Conservation (phyloP, 2,797 vertebrate species). For the Myripristis murdjan region DNA sequence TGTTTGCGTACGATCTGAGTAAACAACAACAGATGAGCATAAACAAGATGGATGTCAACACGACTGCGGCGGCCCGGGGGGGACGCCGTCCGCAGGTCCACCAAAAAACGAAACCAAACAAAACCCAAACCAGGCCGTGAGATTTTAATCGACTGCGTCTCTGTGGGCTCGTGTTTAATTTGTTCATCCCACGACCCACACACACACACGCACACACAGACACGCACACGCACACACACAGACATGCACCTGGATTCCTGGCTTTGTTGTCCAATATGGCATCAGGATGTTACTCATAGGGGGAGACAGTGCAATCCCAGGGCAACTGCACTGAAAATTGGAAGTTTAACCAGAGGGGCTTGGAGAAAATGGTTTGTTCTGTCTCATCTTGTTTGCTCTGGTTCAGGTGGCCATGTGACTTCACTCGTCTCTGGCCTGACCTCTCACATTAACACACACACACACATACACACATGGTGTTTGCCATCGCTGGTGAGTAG, state of each 20-base stretch:
- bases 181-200: constrained; percentile 45
- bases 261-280: constrained; percentile 66
- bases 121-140: constrained; percentile 26
- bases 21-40: constrained; percentile 67
- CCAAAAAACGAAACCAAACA: constrained; percentile 29
- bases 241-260: too few species aligned
- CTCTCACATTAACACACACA: constrained; percentile 68
- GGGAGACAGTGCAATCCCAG: constrained; percentile 71
- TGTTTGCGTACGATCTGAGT: constrained; percentile 52
- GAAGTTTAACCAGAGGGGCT: constrained; percentile 69
- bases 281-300: constrained; percentile 69
- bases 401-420: constrained; percentile 48
- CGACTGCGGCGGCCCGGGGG: constrained; percentile 24
- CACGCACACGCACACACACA: too few species aligned
- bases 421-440: constrained; percentile 71
- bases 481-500: constrained; percentile 26
- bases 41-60: constrained; percentile 59
- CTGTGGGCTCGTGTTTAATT: constrained; percentile 48
- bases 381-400: constrained; percentile 68
- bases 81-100: constrained; percentile 30
- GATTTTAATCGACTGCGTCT: constrained; percentile 43
- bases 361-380: constrained; percentile 72
- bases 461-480: constrained; percentile 32
- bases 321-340: constrained; percentile 65
- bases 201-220: constrained; percentile 1